Evolutionary conservation across 2,113 vertebrate genomes (phyloP).

Genomic region (Cottus gobio): DNA sequence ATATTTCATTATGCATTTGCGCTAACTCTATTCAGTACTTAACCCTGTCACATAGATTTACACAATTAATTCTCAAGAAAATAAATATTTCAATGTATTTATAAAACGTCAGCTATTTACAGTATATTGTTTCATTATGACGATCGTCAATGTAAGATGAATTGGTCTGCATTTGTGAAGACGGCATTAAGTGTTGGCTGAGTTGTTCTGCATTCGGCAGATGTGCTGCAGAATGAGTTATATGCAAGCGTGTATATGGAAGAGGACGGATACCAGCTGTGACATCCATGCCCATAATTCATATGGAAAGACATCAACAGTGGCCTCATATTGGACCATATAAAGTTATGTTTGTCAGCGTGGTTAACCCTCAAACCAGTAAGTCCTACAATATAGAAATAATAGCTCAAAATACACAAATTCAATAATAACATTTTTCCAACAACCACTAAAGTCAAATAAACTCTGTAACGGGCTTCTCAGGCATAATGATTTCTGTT

Average conservation of each 20-base stretch:
- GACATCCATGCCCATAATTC: slow-evolving; percentile 1
- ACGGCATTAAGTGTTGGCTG: neutral
- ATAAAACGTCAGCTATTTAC: slow-evolving; percentile 1
- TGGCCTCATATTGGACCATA: slow-evolving; percentile 4
- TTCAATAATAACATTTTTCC: neutral
- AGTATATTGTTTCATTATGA: slow-evolving; percentile 7
- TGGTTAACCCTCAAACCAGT: neutral
- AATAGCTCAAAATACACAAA: neutral
- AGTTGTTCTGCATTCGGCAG: neutral
- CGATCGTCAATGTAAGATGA: slow-evolving; percentile 8
- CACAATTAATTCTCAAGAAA: neutral
- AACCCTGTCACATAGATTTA: slow-evolving; percentile 26
- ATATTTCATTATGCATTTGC: slow-evolving; percentile 53
- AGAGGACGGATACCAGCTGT: slow-evolving; percentile 18
- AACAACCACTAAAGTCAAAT: slow-evolving; percentile 13
- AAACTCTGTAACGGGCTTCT: neutral
- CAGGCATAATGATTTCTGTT: slow-evolving; percentile 22
- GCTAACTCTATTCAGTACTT: slow-evolving; percentile 23
- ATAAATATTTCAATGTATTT: slow-evolving; percentile 33
- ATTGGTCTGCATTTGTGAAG: neutral
- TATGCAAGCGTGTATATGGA: neutral
- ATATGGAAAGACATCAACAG: slow-evolving; percentile 22
- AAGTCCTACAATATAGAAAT: neutral
- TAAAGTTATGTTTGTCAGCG: neutral
- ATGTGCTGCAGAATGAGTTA: slow-evolving; percentile 10